Base-by-base conservation (phyloP, 53 echinoderm and acorn worm genomes). In the Mesocentrotus franciscanus region DNA sequence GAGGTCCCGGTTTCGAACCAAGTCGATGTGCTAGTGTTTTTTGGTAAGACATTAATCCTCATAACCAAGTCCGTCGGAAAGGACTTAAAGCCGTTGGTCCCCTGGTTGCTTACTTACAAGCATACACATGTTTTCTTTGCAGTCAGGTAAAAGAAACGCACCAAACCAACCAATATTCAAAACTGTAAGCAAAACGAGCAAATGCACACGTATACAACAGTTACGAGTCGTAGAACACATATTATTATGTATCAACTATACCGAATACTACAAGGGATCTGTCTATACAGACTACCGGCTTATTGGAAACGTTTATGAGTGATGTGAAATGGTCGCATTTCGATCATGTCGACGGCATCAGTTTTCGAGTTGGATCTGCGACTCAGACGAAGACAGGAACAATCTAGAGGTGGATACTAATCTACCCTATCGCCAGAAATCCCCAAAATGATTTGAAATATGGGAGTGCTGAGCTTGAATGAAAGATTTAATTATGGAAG, bases 311-410 rank as follows among this genome's bases (percentile, higher is more conserved):
- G 81, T 22, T 81, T 20, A 81, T 42, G 81, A 81, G 81, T 81
- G 81, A 81, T 81, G 39, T 42, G 81, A 81, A 81, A 81, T 81
- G 81, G 81, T 18, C 42, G 42, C 81, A 81, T 81, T 36, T 81
- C 42, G 42, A 81, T 36, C 42, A 81, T 42, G 81, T 81, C 81
- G 81, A 81, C 42, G 36, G 81, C 36, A 81, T 81, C 81, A 42
- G 36, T 81, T 81, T 81, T 36, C 36, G 17, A 81, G 39, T 39
- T 42, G 13, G 81, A 81, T 39, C 81, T 42, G 81, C 36, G 20
- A 81, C 81, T 36, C 36, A 39, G 78, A 78, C 14, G 34, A 78
- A 34, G 78, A 78, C 36, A 33, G 36, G 36, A 17, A 36, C 42
- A 81, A 42, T 81, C 5, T 20, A 81, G 36, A 42, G 33, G 36